Evolutionary conservation across 2,888 invertebrate species (phyloP).

Genomic region (Germaria angustata): DNA sequence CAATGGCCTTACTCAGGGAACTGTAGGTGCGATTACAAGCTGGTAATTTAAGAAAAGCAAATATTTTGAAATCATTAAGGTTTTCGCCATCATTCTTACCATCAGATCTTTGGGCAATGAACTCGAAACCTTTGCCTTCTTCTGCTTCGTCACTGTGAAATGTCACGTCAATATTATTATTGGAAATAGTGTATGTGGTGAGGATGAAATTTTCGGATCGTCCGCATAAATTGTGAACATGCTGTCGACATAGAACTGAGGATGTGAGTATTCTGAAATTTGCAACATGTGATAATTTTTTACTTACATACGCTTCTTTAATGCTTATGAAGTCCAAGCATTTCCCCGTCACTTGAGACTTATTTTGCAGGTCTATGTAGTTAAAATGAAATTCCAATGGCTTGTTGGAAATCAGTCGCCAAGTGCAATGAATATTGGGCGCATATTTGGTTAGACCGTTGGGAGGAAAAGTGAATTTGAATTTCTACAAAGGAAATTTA

Average conservation of each 20-base stretch:
- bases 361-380: slow-evolving; percentile 81
- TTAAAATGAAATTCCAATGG: slow-evolving; percentile 81
- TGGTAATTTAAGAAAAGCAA: slow-evolving; percentile 46
- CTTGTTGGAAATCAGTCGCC: slow-evolving; percentile 79
- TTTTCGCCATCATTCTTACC: slow-evolving; percentile 76
- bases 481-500: slow-evolving; percentile 34
- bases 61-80: not conserved
- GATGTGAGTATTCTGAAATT: not conserved
- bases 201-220: slow-evolving; percentile 59
- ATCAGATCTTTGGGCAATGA: slow-evolving; percentile 81
- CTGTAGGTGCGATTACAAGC: slow-evolving; percentile 82
- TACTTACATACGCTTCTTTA: slow-evolving; percentile 66
- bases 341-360: slow-evolving; percentile 74
- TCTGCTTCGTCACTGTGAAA: slow-evolving; percentile 72
- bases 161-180: slow-evolving; percentile 64
- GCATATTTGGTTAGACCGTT: slow-evolving; percentile 79
- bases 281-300: not conserved
- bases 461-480: slow-evolving; percentile 67
- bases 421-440: slow-evolving; percentile 82
- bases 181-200: not conserved
- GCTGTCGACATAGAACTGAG: not conserved
- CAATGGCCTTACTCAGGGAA: slow-evolving; percentile 84
- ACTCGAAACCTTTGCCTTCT: slow-evolving; percentile 70
- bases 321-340: slow-evolving; percentile 74
- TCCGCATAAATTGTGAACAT: slow-evolving; percentile 66